Conservation (phyloP, 2,797 vertebrate genomes). For the Sebastes steindachneri region DNA sequence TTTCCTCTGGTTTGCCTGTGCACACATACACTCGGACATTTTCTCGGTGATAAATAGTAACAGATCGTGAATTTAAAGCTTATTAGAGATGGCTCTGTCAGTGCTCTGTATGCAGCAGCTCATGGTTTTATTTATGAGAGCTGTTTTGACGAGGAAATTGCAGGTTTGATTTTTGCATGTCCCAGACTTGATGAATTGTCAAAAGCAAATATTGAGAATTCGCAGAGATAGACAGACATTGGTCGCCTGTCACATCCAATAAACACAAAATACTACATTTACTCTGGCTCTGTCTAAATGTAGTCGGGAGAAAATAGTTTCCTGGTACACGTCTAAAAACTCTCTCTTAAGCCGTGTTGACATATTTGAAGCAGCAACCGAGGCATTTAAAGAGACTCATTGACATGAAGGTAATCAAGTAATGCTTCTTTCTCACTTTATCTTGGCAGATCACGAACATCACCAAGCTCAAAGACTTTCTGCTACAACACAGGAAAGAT, state of each 20-base stretch:
- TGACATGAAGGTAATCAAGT: conserved; percentile 34
- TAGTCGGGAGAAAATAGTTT: conserved; percentile 49
- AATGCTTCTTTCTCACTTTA: conserved; percentile 58
- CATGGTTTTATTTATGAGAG: conserved; percentile 64
- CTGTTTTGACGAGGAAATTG: conserved; percentile 72
- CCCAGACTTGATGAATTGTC: conserved; percentile 62
- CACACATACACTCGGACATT: conserved; percentile 59
- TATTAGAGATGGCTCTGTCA: conserved; percentile 66
- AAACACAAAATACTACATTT: conserved; percentile 53
- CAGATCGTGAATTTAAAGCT: conserved; percentile 66
- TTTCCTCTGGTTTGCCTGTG: conserved; percentile 72
- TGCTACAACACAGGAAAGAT: conserved; percentile 96
- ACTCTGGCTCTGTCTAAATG: conserved; percentile 47
- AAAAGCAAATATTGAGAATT: conserved; percentile 71
- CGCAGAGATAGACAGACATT: conserved; percentile 54
- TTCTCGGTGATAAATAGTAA: conserved; percentile 69
- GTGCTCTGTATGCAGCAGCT: conserved; percentile 49
- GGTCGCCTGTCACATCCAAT: conserved; percentile 66
- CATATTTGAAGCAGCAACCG: conserved; percentile 20
- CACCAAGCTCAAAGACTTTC: conserved; percentile 96
- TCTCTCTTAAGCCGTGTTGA: conserved; percentile 41
- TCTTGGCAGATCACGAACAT: conserved; percentile 92
- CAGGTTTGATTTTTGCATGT: conserved; percentile 67
- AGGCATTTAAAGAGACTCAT: conserved; percentile 33
- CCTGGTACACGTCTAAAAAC: conserved; percentile 40